Conservation (phyloP, 2,797 vertebrate genomes). For the Luscinia megarhynchos region DNA sequence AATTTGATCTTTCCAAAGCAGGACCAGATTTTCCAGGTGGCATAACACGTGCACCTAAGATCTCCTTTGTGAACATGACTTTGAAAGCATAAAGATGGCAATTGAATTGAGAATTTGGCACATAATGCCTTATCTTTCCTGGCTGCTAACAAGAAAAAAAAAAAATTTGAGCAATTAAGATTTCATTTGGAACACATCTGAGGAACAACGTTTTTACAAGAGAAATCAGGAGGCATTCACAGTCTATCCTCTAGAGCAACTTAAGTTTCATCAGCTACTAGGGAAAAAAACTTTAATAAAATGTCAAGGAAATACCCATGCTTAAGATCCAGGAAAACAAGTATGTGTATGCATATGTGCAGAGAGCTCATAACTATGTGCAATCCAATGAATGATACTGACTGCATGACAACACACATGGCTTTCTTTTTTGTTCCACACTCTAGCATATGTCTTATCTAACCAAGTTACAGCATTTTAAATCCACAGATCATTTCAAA, state of each 20-base stretch:
- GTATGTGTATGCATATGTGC: not conserved
- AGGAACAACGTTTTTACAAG: not conserved
- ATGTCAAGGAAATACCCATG: not conserved
- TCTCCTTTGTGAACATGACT: not conserved
- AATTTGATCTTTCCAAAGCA: not conserved
- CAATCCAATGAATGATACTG: not conserved
- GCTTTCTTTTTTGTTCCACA: not conserved
- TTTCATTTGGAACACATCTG: not conserved
- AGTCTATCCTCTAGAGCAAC: not conserved
- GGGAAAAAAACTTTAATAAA: not conserved
- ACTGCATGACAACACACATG: not conserved
- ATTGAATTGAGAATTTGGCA: not conserved
- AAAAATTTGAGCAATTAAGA: not conserved
- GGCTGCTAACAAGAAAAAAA: not conserved
- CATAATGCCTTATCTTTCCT: not conserved
- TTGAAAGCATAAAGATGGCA: not conserved
- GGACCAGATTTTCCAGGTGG: not conserved
- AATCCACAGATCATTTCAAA: not conserved
- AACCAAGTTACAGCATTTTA: not conserved
- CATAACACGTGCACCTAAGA: not conserved
- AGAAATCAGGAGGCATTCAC: not conserved
- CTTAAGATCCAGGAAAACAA: conserved; percentile 22
- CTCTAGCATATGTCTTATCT: not conserved
- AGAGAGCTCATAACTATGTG: not conserved
- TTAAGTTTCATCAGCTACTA: not conserved